Evolutionary conservation across 1,140 invertebrate genomes (phyloP).

Genomic region (Eciton burchellii): DNA sequence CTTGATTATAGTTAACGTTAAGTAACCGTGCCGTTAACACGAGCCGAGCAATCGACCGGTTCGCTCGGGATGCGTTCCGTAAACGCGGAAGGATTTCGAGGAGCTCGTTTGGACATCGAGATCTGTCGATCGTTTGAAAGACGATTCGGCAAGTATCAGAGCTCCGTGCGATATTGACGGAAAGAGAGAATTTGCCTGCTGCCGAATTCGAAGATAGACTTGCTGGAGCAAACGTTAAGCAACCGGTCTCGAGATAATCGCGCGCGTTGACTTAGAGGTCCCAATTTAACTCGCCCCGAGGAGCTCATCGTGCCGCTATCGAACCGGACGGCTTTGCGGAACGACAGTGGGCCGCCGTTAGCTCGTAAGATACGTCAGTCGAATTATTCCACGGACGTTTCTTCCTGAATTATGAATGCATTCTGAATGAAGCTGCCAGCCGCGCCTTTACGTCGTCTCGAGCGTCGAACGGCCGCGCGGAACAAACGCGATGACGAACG

Average conservation of each 20-base stretch:
- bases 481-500: constrained; percentile 63
- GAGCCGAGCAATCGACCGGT: background rate
- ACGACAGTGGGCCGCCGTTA: constrained; percentile 5
- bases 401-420: constrained; percentile 59
- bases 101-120: too few species aligned
- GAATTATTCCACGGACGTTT: constrained; percentile 22
- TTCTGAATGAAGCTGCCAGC: constrained; percentile 51
- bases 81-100: too few species aligned
- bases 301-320: constrained; percentile 21
- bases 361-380: constrained; percentile 38
- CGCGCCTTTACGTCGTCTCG: constrained; percentile 31
- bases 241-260: constrained; percentile 12
- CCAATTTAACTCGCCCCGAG: constrained; percentile 55
- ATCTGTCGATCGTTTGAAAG: too few species aligned
- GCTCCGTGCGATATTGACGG: background rate
- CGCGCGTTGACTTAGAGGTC: constrained; percentile 9
- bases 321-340: constrained; percentile 12
- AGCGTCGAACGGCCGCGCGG: constrained; percentile 27
- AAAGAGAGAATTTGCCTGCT: background rate
- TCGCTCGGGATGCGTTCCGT: too few species aligned
- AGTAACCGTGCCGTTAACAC: background rate
- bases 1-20: background rate
- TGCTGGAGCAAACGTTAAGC: background rate
- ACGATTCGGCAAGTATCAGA: too few species aligned
- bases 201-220: background rate